Evolutionary conservation across 35 echinoderm and acorn worm species (phyloP), one percentile per base, ranked within the genome.

Genomic region (Strongylocentrotus purpuratus): DNA sequence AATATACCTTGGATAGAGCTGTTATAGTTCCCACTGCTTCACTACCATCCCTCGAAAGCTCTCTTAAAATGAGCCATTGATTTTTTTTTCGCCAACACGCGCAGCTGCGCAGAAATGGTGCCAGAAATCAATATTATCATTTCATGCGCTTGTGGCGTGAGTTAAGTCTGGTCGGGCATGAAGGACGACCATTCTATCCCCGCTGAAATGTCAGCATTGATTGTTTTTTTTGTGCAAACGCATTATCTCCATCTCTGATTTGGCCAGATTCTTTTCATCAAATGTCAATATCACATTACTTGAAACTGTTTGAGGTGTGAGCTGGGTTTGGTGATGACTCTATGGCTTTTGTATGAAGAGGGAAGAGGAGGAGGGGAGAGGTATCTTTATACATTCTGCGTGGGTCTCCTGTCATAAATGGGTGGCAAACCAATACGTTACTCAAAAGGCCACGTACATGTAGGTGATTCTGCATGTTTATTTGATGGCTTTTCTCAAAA

Each of bases 81-180:
- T 89, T 59, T 59, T 59, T 59, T 89, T 89, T 89, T 89, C 41
- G 32, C 45, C 87, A 78, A 78, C 87, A 45, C 87, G 87, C 32
- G 33, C 87, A 89, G 87, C 87, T 89, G 87, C 87, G 45, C 33
- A 46, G 87, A 89, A 89, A 89, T 20, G 33, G 32, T 89, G 33
- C 87, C 32, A 46, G 87, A 89, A 89, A 89, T 89, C 87, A 89
- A 89, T 89, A 89, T 89, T 89, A 45, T 89, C 87, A 89, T 89
- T 89, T 89, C 87, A 46, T 89, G 87, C 87, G 45, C 45, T 89
- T 89, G 15, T 46, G 33, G 87, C 87, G 87, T 33, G 33, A 46
- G 32, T 89, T 33, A 45, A 33, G 33, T 46, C 87, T 33, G 87
- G 32, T 31, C 45, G 32, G 33, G 87, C 87, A 45, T 46, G 87